Percentiles rank a stretch among this genome's conserved stretches.
Evolutionary conservation across 2,888 invertebrate species (phyloP).

Genomic region (Cantharis flavilabris): DNA sequence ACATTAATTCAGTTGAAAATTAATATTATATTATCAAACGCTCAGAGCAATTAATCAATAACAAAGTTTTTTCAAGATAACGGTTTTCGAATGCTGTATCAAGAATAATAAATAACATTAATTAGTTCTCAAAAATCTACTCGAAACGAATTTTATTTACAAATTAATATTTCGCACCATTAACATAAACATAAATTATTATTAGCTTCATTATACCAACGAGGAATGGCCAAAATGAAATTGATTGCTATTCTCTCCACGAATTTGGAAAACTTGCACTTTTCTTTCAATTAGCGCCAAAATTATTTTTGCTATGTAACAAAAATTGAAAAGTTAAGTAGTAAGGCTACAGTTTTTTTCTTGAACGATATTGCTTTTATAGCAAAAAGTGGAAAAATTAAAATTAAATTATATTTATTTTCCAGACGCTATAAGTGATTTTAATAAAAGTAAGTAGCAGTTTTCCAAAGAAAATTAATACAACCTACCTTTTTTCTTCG

Average conservation of each 20-base stretch:
- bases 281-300: neutral
- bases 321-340: no score
- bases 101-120: neutral
- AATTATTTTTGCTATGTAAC: no score
- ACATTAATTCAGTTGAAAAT: neutral
- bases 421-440: no score
- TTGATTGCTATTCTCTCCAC: neutral
- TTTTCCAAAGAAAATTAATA: no score
- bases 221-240: neutral
- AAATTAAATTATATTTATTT: no score
- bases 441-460: no score
- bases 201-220: neutral
- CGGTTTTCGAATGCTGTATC: neutral
- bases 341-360: no score
- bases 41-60: neutral
- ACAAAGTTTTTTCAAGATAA: neutral
- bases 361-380: no score
- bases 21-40: neutral
- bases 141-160: no score
- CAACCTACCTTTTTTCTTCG: neutral
- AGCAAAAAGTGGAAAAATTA: no score
- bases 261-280: neutral
- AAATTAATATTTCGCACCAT: neutral
- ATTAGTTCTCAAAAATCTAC: neutral
- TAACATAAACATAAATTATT: neutral